A percentile compares a stretch with the other conserved stretches of the same genome.
Evolutionary conservation across 2,888 invertebrate species (phyloP).

Genomic region (Drosophila fulvimacula): DNA sequence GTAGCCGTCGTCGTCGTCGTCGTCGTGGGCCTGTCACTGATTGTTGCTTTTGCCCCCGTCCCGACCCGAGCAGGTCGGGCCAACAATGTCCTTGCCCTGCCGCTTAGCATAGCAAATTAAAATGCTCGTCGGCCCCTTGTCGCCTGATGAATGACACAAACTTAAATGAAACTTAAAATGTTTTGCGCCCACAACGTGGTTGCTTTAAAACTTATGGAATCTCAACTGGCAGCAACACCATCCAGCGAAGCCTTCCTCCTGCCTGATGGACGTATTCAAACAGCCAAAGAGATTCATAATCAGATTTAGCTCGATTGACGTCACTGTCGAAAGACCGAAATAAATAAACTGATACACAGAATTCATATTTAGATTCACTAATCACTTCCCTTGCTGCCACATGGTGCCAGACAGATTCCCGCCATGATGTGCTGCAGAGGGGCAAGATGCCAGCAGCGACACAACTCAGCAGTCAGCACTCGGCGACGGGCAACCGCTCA

Average conservation of each 20-base stretch:
- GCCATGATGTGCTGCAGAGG: slow-evolving; percentile 22
- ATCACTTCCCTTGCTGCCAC: slow-evolving; percentile 6
- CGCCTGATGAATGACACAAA: slow-evolving; percentile 43
- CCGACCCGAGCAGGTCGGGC: slow-evolving; percentile 9
- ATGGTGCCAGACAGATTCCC: slow-evolving; percentile 14
- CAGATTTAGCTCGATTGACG: not conserved
- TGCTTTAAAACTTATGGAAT: slow-evolving; percentile 15
- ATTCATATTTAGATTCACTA: slow-evolving; percentile 23
- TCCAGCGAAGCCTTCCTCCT: slow-evolving; percentile 1
- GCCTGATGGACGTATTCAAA: not conserved
- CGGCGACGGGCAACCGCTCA: slow-evolving; percentile 48
- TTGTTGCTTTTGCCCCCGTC: slow-evolving; percentile 37
- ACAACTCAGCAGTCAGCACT: slow-evolving; percentile 8
- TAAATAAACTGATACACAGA: slow-evolving; percentile 7
- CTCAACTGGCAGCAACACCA: slow-evolving; percentile 1
- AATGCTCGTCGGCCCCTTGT: slow-evolving; percentile 42
- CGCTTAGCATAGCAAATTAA: slow-evolving; percentile 66
- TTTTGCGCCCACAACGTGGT: slow-evolving; percentile 18
- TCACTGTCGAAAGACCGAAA: not conserved
- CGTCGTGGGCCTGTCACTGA: slow-evolving; percentile 32
- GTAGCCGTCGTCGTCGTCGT: slow-evolving; percentile 5
- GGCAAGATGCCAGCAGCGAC: not conserved
- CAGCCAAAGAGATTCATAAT: not conserved
- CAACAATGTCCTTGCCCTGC: slow-evolving; percentile 36
- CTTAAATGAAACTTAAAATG: slow-evolving; percentile 62